Base-by-base conservation (phyloP, 2,113 vertebrate species). In the Solenodon paradoxus region DNA sequence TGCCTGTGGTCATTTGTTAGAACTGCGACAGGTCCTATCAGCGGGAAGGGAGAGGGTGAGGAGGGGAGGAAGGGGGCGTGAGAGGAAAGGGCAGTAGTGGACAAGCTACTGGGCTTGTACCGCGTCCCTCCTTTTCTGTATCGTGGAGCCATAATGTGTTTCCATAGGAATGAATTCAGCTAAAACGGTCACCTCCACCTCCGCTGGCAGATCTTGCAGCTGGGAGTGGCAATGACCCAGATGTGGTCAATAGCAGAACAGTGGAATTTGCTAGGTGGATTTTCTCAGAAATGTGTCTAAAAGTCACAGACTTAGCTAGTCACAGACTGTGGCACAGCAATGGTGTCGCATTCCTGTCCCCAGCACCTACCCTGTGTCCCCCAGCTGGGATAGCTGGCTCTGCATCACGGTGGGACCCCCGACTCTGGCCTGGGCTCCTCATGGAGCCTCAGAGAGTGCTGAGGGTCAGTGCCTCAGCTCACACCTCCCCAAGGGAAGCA, bases 31-130 rank as follows among this genome's bases (percentile, higher is more conserved):
- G 74, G 7, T 74, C 71, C 17, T 20, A 11, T n/a, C 30, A 0
- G 6, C 19, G 3, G 5, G 47, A 15, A 2, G 2, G 72, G 49
- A 6, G 10, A 5, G 3, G 35, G 68, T n/a, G 28, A 16, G 2
- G 40, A 64, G 40, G 35, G 38, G 35, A 22, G 57, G 38, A 47
- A 1, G 38, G 16, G n/a, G 40, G 30, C 3, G 35, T n/a, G n/a
- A 35, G 47, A 28, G 40, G 40, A n/a, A n/a, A 40, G 32, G n/a
- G 9, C 51, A 13, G 42, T 26, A 42, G 24, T 20, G 8, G 38
- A 22, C 45, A 5, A 24, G 19, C 6, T 11, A 35, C n/a, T 77
- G 0, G 2, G 11, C 47, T n/a, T 74, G 40, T 32, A 5, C 35
- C 47, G 12, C 19, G 9, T n/a, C 16, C 42, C 24, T 66, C 51